Conservation (phyloP, 2,113 vertebrate species). For the Nycticorax nycticorax region DNA sequence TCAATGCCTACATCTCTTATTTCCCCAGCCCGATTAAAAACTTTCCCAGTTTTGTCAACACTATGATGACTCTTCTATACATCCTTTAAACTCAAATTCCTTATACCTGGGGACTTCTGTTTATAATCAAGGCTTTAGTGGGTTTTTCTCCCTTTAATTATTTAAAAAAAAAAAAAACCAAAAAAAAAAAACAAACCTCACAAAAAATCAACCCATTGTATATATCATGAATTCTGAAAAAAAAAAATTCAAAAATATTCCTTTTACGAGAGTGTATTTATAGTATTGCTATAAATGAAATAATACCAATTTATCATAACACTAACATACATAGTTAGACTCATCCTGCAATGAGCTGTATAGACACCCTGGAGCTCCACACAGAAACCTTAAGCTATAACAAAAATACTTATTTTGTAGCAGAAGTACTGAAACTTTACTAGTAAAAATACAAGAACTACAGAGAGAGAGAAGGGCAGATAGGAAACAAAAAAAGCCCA, state of each 20-base stretch:
- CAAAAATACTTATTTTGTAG: not conserved
- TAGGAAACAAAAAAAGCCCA: not conserved
- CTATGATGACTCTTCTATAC: not conserved
- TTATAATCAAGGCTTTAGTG: not conserved
- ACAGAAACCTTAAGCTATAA: not conserved
- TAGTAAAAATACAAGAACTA: not conserved
- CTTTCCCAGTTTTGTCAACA: not conserved
- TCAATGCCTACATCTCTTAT: not conserved
- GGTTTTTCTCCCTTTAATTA: not conserved
- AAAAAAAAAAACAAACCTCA: not conserved
- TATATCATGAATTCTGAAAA: not conserved
- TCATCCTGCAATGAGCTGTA: not conserved
- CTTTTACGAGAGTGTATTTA: not conserved
- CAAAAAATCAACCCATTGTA: not conserved
- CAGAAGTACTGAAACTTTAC: not conserved
- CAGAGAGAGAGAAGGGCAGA: not conserved
- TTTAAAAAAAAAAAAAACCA: not conserved
- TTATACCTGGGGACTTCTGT: not conserved
- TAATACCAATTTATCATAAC: not conserved
- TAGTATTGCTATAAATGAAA: not conserved
- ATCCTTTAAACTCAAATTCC: not conserved
- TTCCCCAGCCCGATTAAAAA: not conserved
- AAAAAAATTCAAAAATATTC: not conserved
- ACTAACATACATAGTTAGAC: not conserved
- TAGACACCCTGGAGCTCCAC: accelerated